A percentile compares a stretch with the other conserved stretches of the same genome.
phyloP scores from a whole-genome alignment of 2,113 vertebrate species.

The Stegastes partitus region DNA sequence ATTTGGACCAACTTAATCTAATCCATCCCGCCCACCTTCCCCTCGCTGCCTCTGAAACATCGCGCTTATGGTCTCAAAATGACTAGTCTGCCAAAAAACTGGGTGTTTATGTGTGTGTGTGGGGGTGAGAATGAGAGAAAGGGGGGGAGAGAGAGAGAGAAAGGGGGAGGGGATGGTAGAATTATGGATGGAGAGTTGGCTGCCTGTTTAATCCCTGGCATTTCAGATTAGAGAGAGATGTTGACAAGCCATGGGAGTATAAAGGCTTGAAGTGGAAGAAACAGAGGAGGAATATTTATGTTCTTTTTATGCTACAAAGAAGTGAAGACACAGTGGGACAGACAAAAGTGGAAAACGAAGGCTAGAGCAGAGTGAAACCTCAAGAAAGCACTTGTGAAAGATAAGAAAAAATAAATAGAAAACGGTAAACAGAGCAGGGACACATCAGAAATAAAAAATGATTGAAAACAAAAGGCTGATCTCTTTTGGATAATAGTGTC shows the following conservation, averaged over 20 bases:
- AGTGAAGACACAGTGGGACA: background rate
- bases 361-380: background rate
- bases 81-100: slow-evolving; percentile 62
- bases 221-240: slow-evolving; percentile 83
- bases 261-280: slow-evolving; percentile 27
- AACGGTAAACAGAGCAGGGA: too few relatives aligned
- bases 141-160: slow-evolving; percentile 1
- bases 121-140: slow-evolving; percentile 17
- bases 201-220: slow-evolving; percentile 78
- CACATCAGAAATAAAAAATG: too few relatives aligned
- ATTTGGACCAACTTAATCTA: slow-evolving; percentile 74
- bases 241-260: slow-evolving; percentile 49
- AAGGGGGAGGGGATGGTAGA: slow-evolving; percentile 50
- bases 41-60: slow-evolving; percentile 53
- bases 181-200: slow-evolving; percentile 75
- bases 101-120: slow-evolving; percentile 15
- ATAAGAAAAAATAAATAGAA: background rate
- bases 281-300: slow-evolving; percentile 20
- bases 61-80: slow-evolving; percentile 66
- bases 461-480: too few relatives aligned
- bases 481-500: too few relatives aligned
- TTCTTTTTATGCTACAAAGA: background rate
- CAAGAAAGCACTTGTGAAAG: background rate
- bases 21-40: slow-evolving; percentile 63
- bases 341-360: background rate